phyloP scores from a whole-genome alignment of 2,113 vertebrate species.

The Myocastor coypus region DNA sequence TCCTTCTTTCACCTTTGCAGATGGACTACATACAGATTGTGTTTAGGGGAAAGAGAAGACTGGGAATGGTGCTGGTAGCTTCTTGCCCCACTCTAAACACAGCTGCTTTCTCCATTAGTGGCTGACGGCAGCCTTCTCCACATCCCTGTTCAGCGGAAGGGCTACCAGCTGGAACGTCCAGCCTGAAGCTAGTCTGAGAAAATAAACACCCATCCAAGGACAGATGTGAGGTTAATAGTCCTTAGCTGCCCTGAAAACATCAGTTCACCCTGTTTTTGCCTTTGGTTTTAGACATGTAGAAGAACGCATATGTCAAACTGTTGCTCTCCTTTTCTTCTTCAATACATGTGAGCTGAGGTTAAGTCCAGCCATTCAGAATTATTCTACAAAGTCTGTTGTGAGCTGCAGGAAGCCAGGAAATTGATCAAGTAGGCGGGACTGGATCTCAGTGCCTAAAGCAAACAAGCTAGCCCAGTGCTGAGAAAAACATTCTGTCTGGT shows the following conservation, averaged over 20 bases:
- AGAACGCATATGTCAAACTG: background rate
- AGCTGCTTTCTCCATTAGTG: slow-evolving; percentile 78
- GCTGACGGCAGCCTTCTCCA: slow-evolving; percentile 60
- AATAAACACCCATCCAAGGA: slow-evolving; percentile 71
- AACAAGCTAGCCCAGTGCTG: no score
- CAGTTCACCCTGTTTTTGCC: slow-evolving; percentile 8
- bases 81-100: slow-evolving; percentile 22
- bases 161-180: slow-evolving; percentile 76
- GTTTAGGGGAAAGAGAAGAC: background rate
- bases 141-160: slow-evolving; percentile 22
- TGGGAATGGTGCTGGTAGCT: background rate
- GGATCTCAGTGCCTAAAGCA: no score
- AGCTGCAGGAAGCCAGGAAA: no score
- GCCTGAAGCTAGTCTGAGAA: slow-evolving; percentile 72
- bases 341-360: background rate
- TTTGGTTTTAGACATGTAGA: slow-evolving; percentile 62
- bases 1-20: slow-evolving; percentile 52
- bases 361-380: background rate
- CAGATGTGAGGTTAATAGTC: slow-evolving; percentile 69
- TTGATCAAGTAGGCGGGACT: no score
- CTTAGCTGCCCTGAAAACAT: slow-evolving; percentile 70
- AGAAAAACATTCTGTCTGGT: no score
- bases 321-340: background rate
- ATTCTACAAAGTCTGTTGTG: slow-evolving; percentile 46
- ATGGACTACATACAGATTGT: slow-evolving; percentile 9